Conservation (phyloP, 2,888 invertebrate species). For the Ligdia adustata region DNA sequence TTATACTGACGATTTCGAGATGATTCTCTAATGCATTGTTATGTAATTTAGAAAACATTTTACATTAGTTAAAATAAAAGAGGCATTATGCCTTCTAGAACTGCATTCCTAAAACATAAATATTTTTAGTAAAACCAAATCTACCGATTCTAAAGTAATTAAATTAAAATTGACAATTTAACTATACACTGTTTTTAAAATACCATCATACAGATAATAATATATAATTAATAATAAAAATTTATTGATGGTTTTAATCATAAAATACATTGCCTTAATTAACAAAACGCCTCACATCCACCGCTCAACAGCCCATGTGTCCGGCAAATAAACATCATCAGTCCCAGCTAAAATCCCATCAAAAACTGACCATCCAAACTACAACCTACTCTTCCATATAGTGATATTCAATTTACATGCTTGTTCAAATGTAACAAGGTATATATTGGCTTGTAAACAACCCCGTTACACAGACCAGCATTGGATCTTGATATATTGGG, state of each 20-base stretch:
- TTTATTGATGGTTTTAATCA: not conserved
- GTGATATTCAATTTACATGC: constrained; percentile 10
- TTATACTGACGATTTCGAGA: too few relatives aligned
- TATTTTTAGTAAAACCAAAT: too few relatives aligned
- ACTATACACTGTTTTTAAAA: not conserved
- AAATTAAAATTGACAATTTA: too few relatives aligned
- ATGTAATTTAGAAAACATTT: too few relatives aligned
- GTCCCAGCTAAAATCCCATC: constrained; percentile 52
- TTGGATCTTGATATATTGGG: not conserved
- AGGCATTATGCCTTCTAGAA: too few relatives aligned
- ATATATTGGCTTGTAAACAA: constrained; percentile 7
- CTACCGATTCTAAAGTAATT: too few relatives aligned
- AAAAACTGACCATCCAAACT: constrained; percentile 17
- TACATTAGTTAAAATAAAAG: too few relatives aligned
- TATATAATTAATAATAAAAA: too few relatives aligned
- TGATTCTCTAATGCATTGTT: too few relatives aligned
- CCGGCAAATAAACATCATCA: constrained; percentile 38
- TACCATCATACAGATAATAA: not conserved
- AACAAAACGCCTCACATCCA: constrained; percentile 3
- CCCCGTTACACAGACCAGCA: not conserved
- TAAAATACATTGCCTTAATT: not conserved
- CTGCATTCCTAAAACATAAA: too few relatives aligned
- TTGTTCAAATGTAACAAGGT: not conserved
- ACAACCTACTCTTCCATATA: constrained; percentile 3
- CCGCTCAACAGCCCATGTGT: constrained; percentile 18